These are phyloP conservation scores for Lasioglossum morio DNA, from an alignment of 2,888 invertebrate species.

Conservation along the genomic window DNA sequence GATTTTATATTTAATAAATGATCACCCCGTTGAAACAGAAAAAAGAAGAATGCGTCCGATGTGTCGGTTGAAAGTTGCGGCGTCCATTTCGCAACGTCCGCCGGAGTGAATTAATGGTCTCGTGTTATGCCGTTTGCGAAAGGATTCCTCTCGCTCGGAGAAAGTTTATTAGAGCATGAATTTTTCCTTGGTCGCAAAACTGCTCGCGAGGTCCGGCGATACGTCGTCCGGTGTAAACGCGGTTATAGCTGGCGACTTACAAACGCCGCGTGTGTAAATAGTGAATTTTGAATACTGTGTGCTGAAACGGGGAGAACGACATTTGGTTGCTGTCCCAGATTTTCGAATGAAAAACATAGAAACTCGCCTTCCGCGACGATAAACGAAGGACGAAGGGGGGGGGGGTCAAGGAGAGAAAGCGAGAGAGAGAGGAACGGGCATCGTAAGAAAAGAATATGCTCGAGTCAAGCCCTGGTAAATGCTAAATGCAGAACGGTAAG, in stretches of 20 bases:
- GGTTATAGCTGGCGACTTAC: neutral
- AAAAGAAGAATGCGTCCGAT: no score
- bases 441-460: constrained; percentile 34
- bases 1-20: no score
- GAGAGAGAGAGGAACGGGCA: no score
- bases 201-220: neutral
- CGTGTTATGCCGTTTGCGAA: neutral
- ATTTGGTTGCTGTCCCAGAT: constrained; percentile 35
- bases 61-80: neutral
- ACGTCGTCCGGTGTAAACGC: neutral
- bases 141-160: neutral
- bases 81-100: neutral
- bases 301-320: constrained; percentile 30
- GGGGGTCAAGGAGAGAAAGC: no score
- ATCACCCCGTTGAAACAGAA: no score
- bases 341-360: constrained; percentile 18
- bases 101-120: neutral
- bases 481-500: constrained; percentile 3
- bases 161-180: neutral
- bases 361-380: neutral
- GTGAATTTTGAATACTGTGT: constrained; percentile 67
- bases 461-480: constrained; percentile 20
- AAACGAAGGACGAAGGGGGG: neutral
- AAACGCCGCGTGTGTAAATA: constrained; percentile 52
- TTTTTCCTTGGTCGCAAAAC: neutral